A percentile compares a stretch with the other conserved stretches of the same genome.
These are phyloP conservation scores for Aradophagus sp. DNA, from an alignment of 1,140 invertebrate species.

Conservation along the genomic window DNA sequence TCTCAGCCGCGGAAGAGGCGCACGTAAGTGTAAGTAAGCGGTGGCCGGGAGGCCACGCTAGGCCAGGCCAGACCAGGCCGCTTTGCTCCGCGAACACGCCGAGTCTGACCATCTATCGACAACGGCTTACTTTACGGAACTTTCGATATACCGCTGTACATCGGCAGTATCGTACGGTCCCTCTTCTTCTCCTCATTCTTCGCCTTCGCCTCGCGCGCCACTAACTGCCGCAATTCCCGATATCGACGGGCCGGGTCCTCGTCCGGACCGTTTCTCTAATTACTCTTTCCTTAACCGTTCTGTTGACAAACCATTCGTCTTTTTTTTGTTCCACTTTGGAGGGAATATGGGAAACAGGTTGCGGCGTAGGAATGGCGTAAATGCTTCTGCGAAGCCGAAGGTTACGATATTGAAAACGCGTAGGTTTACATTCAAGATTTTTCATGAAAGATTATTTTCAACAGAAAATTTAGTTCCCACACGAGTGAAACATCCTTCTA, in stretches of 20 bases:
- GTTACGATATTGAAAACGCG: too few relatives aligned
- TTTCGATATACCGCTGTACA: slow-evolving; percentile 59
- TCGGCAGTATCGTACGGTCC: slow-evolving; percentile 42
- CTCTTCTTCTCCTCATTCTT: slow-evolving; percentile 11
- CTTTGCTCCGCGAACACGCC: slow-evolving; percentile 56
- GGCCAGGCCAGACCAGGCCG: slow-evolving; percentile 52
- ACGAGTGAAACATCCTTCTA: too few relatives aligned
- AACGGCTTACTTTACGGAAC: slow-evolving; percentile 65
- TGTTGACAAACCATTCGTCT: slow-evolving; percentile 11
- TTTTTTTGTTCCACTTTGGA: slow-evolving; percentile 1
- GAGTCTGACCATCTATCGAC: slow-evolving; percentile 60
- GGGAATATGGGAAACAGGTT: too few relatives aligned
- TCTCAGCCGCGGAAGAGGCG: slow-evolving; percentile 61
- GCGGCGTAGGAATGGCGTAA: too few relatives aligned
- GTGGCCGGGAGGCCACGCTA: slow-evolving; percentile 42
- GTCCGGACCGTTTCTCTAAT: slow-evolving; percentile 24
- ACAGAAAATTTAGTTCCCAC: too few relatives aligned
- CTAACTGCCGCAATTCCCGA: slow-evolving; percentile 19
- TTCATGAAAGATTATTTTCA: too few relatives aligned
- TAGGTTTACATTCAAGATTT: too few relatives aligned
- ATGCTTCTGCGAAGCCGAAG: too few relatives aligned
- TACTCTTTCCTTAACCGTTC: slow-evolving; percentile 49
- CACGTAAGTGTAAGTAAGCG: slow-evolving; percentile 46
- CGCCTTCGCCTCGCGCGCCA: slow-evolving; percentile 10
- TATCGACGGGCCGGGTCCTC: slow-evolving; percentile 7